Percentiles rank a stretch among this genome's conserved stretches.
phyloP scores from a whole-genome alignment of 2,797 vertebrate genomes.

The Sebastes taczanowskii region DNA sequence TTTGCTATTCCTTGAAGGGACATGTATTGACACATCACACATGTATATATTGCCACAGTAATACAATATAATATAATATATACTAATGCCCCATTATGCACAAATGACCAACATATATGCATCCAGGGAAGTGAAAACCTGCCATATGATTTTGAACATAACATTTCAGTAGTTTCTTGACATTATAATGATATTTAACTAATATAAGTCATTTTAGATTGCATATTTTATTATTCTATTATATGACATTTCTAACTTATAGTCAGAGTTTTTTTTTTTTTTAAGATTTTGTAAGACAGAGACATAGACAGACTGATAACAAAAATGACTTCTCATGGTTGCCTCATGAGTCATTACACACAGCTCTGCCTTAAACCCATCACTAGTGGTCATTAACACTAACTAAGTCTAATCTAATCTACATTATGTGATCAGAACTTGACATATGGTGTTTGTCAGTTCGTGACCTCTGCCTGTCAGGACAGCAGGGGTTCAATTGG shows the following conservation, averaged over 20 bases:
- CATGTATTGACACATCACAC: not conserved
- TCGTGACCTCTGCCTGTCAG: conserved; percentile 45
- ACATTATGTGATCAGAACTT: conserved; percentile 42
- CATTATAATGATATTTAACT: not conserved
- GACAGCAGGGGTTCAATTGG: conserved; percentile 50
- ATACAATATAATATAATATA: not conserved
- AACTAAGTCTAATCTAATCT: conserved; percentile 29
- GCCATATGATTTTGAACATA: not conserved
- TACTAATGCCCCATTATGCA: not conserved
- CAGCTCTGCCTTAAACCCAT: not conserved
- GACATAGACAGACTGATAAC: not conserved
- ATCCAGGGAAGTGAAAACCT: not conserved
- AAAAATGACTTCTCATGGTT: not conserved
- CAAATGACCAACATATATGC: not conserved
- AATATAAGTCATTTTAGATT: not conserved
- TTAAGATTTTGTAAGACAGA: not conserved
- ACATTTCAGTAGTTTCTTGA: not conserved
- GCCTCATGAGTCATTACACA: not conserved
- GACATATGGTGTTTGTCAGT: conserved; percentile 73
- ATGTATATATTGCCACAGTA: not conserved
- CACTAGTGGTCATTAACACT: conserved; percentile 47
- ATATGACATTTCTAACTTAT: not conserved
- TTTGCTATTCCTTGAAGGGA: too few species aligned
- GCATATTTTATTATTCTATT: not conserved
- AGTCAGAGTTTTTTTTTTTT: not conserved